Percentiles rank a stretch among this genome's conserved stretches.
Evolutionary conservation across 1,140 invertebrate species (phyloP).

Genomic region (Brachystomella parvula): DNA sequence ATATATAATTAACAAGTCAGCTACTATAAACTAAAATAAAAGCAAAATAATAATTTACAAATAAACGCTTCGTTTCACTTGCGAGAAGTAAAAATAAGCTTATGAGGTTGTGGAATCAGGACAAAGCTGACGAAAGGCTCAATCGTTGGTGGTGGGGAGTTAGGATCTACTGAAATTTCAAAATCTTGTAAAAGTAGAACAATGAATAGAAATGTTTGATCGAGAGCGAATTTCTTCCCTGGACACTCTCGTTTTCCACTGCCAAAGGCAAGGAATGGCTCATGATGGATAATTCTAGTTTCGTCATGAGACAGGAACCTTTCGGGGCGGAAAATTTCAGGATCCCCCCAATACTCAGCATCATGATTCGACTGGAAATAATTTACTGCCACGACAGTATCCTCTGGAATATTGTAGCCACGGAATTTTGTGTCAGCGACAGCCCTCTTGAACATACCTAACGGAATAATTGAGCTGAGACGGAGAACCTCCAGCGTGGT

Average conservation of each 20-base stretch:
- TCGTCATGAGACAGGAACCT: slow-evolving; percentile 55
- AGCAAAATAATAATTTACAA: background rate
- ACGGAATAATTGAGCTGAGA: background rate
- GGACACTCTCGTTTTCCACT: slow-evolving; percentile 69
- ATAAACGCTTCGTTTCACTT: background rate
- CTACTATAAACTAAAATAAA: background rate
- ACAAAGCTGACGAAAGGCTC: background rate
- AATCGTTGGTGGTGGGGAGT: background rate
- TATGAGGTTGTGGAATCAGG: slow-evolving; percentile 7
- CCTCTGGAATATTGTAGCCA: slow-evolving; percentile 48
- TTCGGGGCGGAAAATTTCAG: slow-evolving; percentile 65
- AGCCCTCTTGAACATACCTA: slow-evolving; percentile 3
- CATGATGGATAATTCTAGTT: slow-evolving; percentile 44
- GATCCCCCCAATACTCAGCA: slow-evolving; percentile 58
- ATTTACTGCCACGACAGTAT: slow-evolving; percentile 71
- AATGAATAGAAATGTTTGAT: slow-evolving; percentile 75
- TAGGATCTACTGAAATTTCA: slow-evolving; percentile 51
- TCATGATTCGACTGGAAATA: slow-evolving; percentile 66
- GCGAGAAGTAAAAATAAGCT: background rate
- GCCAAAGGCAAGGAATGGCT: background rate
- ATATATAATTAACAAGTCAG: no score
- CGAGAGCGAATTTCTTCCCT: slow-evolving; percentile 70
- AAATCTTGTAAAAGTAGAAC: slow-evolving; percentile 69
- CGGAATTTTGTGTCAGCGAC: slow-evolving; percentile 35
- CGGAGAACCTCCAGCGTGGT: slow-evolving; percentile 8